These are phyloP conservation scores for Rhagoletis pomonella DNA, from an alignment of 1,140 invertebrate genomes.

Conservation along the genomic window DNA sequence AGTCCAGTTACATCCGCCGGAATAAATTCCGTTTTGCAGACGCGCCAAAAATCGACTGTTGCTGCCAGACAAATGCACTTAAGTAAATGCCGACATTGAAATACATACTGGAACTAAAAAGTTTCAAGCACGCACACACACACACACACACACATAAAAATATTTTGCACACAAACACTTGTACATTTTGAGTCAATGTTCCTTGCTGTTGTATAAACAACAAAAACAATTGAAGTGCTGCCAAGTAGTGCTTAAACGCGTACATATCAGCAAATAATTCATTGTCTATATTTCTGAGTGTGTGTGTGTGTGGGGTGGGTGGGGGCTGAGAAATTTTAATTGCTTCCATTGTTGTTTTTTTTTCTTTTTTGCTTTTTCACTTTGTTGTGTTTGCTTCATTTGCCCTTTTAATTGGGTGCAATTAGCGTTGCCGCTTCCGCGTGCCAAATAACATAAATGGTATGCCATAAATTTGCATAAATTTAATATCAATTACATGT, in stretches of 20 bases:
- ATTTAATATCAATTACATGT: conserved; percentile 2
- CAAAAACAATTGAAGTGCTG: conserved; percentile 14
- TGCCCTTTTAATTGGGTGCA: neutral
- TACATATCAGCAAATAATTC: neutral
- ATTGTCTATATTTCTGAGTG: no score
- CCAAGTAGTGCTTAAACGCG: no score
- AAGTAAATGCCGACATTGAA: neutral
- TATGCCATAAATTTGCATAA: neutral
- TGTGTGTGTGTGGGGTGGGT: no score
- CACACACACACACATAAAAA: no score
- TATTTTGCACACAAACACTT: no score
- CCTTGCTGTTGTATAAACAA: neutral
- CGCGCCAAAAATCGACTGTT: neutral
- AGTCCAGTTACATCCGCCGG: neutral
- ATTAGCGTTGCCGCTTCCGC: neutral
- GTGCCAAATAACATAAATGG: neutral
- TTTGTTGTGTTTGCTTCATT: no score
- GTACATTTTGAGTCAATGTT: no score
- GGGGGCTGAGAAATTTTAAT: no score
- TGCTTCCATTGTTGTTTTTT: neutral
- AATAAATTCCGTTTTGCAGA: neutral
- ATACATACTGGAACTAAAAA: no score
- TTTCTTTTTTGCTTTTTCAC: neutral
- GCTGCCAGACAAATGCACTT: conserved; percentile 9
- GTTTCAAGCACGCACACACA: no score